phyloP scores from a whole-genome alignment of 2,888 invertebrate genomes.

The Celastrina argiolus region DNA sequence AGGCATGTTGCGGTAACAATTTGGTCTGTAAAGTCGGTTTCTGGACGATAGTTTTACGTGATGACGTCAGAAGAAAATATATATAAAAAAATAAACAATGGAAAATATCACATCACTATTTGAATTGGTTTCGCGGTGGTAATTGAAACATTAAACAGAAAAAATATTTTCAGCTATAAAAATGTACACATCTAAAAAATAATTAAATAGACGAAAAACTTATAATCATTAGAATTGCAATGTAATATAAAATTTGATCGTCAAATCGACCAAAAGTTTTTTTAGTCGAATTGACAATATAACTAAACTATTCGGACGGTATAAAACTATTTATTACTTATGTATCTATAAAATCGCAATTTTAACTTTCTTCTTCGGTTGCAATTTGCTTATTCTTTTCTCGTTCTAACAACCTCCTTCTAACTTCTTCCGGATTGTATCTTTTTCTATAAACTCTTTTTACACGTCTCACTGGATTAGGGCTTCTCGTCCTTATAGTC shows the following conservation, averaged over 20 bases:
- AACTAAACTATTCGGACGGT: slow-evolving; percentile 14
- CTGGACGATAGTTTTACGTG: no score
- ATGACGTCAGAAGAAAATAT: no score
- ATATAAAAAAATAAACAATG: no score
- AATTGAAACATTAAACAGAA: not conserved
- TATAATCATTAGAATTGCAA: not conserved
- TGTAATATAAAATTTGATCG: not conserved
- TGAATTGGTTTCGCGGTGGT: no score
- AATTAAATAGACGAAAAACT: not conserved
- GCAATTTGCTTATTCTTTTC: slow-evolving; percentile 51
- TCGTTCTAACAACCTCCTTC: slow-evolving; percentile 66
- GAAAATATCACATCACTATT: no score
- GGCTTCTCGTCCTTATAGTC: slow-evolving; percentile 54
- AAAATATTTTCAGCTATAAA: not conserved
- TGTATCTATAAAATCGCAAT: not conserved
- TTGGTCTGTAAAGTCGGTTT: no score
- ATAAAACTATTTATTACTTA: slow-evolving; percentile 5
- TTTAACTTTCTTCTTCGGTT: slow-evolving; percentile 33
- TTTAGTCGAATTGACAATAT: slow-evolving; percentile 23
- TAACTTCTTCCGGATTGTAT: slow-evolving; percentile 73
- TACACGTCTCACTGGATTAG: slow-evolving; percentile 63
- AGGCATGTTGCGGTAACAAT: no score
- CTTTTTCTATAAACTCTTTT: slow-evolving; percentile 66
- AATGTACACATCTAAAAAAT: not conserved
- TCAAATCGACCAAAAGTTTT: slow-evolving; percentile 20